Evolutionary conservation across 2,888 invertebrate species (phyloP), one percentile per base, ranked within the genome.

Genomic region (Pyrrhosoma nymphula): DNA sequence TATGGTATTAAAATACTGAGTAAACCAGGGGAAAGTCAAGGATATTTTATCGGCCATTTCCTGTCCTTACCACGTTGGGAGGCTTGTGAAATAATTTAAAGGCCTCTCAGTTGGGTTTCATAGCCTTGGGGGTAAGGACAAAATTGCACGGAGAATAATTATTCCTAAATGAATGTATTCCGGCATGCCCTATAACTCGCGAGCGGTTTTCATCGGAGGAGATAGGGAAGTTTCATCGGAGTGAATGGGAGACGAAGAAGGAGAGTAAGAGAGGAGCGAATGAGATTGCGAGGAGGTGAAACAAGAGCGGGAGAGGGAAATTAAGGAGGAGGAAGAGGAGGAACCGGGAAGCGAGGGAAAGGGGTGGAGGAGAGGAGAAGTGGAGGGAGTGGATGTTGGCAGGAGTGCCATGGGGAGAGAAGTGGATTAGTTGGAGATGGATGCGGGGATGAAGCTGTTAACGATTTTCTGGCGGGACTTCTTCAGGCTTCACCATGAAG

Each of bases 371-470:
- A 35, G 26, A n/a, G 18, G 30, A 16, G 82, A 35, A 8, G 18
- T 3, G 0, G 82, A 35, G 30, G 35, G 82, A 30, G 35, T 23
- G 26, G 23, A 47, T 47, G 47, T 47, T 47, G 69, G 69, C 69
- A 69, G 69, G n/a, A 69, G 69, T 69, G 69, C 69, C n/a, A 12
- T n/a, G 82, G 82, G 26, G 35, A 82, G 82, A 82, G 82, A 82
- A 82, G 82, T 82, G 82, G 82, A 82, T 82, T 82, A 82, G 82
- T 82, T 82, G 30, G 82, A 82, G 82, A 82, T 82, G 82, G 82
- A 82, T 82, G 82, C 82, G 30, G 82, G 82, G 82, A 82, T 82
- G 82, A 82, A 82, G 82, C 82, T 82, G 82, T 82, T 82, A 82
- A 82, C 82, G 82, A 82, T 82, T 82, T 82, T 82, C 82, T 82